phyloP scores from a whole-genome alignment of 1,140 invertebrate genomes.

The Drosophila ogumai region DNA sequence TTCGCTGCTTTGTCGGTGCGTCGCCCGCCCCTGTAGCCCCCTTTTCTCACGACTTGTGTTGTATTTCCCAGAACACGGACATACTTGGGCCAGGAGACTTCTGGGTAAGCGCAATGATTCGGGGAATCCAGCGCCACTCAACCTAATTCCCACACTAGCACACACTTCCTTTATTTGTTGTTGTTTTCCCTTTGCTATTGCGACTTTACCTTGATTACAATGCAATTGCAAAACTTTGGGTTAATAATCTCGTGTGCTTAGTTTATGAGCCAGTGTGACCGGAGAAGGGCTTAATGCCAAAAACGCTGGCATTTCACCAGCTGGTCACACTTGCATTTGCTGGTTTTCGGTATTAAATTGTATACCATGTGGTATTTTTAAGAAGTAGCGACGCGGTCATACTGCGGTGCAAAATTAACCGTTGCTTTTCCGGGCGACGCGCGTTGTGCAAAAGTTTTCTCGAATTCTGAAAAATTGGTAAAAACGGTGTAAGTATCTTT shows the following conservation, averaged over 20 bases:
- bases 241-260: conserved; percentile 14
- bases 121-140: conserved; percentile 30
- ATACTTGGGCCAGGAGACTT: neutral
- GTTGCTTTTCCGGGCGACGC: conserved; percentile 1
- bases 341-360: neutral
- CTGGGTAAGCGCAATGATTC: conserved; percentile 6
- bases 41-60: neutral
- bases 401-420: neutral
- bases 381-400: neutral
- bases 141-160: conserved; percentile 38
- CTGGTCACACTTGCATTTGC: neutral
- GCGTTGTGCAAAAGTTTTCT: neutral
- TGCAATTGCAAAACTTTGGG: conserved; percentile 15
- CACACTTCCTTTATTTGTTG: neutral
- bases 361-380: neutral
- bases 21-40: neutral
- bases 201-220: conserved; percentile 59
- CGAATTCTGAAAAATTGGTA: too few relatives aligned
- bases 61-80: too few relatives aligned
- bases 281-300: neutral
- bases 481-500: neutral
- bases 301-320: neutral
- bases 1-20: neutral
- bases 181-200: neutral
- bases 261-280: neutral